A percentile compares a stretch with the other conserved stretches of the same genome.
These are phyloP conservation scores for Gorsachius magnificus DNA, from an alignment of 2,797 vertebrate species.

Conservation along the genomic window DNA sequence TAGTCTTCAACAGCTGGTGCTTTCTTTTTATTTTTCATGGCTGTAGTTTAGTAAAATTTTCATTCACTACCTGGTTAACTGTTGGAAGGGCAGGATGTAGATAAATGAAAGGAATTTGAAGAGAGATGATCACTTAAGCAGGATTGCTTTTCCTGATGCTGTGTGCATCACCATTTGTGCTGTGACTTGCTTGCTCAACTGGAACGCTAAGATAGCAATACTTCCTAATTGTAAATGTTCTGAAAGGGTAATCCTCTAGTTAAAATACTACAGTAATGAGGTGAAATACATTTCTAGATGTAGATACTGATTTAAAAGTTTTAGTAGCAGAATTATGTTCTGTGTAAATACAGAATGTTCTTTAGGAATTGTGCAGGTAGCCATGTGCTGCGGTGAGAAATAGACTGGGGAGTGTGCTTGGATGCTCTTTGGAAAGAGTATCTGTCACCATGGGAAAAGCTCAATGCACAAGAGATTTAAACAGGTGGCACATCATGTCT, in stretches of 20 bases:
- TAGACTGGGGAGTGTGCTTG: neutral
- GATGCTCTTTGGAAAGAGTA: neutral
- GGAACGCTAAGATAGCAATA: neutral
- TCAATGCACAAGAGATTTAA: neutral
- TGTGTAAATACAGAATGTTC: neutral
- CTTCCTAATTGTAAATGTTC: neutral
- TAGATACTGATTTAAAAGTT: neutral
- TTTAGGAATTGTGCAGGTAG: neutral
- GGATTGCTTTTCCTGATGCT: neutral
- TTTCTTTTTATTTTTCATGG: neutral
- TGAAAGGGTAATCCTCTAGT: neutral
- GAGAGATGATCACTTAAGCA: neutral
- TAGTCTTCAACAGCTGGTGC: neutral
- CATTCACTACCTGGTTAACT: neutral
- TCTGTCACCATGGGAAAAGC: neutral
- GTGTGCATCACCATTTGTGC: neutral
- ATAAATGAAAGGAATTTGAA: neutral
- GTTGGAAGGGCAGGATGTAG: neutral
- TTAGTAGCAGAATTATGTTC: neutral
- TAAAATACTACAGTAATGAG: neutral
- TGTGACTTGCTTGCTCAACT: neutral
- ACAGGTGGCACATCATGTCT: neutral
- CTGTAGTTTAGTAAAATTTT: neutral
- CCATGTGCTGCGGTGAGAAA: rapidly evolving
- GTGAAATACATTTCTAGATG: neutral